Conservation (phyloP, 2,797 vertebrate genomes). For the Glyptemys insculpta region DNA sequence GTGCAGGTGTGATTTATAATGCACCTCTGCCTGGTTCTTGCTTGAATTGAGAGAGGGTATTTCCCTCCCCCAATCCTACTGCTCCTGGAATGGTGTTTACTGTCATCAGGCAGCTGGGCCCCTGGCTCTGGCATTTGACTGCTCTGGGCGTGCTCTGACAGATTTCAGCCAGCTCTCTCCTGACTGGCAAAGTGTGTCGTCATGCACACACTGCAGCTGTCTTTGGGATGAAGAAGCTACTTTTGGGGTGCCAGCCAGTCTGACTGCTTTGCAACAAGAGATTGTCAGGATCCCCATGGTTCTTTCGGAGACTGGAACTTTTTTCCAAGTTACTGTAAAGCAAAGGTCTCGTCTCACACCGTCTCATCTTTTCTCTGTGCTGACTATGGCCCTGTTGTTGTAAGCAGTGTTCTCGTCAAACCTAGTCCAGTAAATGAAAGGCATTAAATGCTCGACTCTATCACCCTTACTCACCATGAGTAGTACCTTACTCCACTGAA, state of each 20-base stretch:
- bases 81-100: conserved; percentile 87
- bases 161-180: conserved; percentile 49
- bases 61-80: conserved; percentile 60
- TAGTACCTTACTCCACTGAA: background rate
- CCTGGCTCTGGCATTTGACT: conserved; percentile 67
- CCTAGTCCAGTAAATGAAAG: background rate
- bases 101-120: conserved; percentile 83
- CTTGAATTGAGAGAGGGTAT: conserved; percentile 62
- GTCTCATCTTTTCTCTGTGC: background rate
- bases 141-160: conserved; percentile 56
- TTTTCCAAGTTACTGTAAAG: background rate
- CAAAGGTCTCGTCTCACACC: conserved; percentile 10
- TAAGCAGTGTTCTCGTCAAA: background rate
- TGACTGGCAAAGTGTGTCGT: conserved; percentile 83
- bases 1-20: background rate
- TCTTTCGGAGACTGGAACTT: conserved; percentile 71
- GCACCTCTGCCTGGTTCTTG: background rate
- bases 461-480: background rate
- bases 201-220: conserved; percentile 90
- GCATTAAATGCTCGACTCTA: background rate
- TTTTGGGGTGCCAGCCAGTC: conserved; percentile 92
- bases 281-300: conserved; percentile 80
- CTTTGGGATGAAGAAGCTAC: conserved; percentile 88
- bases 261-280: conserved; percentile 88
- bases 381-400: background rate